A percentile compares a stretch with the other conserved stretches of the same genome.
These are phyloP conservation scores for Malurus elegans DNA, from an alignment of 2,113 vertebrate genomes.

Conservation along the genomic window DNA sequence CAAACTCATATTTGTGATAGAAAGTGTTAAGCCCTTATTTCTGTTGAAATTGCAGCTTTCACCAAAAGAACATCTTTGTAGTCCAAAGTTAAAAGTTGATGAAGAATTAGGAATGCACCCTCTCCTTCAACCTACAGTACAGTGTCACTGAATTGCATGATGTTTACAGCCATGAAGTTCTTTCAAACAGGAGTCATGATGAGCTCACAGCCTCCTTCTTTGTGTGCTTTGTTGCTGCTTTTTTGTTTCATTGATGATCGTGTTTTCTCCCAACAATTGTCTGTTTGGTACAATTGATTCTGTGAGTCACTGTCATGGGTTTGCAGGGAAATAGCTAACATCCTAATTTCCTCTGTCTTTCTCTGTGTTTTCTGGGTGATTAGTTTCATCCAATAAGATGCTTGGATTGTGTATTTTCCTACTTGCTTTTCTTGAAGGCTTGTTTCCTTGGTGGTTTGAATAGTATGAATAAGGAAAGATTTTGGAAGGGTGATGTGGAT, in stretches of 20 bases:
- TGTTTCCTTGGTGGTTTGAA: not conserved
- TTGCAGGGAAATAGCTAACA: not conserved
- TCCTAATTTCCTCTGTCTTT: not conserved
- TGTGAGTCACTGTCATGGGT: conserved; percentile 58
- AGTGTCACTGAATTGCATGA: not conserved
- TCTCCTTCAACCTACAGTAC: not conserved
- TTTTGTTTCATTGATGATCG: conserved; percentile 42
- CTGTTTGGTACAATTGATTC: conserved; percentile 40
- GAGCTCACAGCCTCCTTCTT: conserved; percentile 43
- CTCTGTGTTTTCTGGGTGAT: not conserved
- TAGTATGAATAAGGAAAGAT: not conserved
- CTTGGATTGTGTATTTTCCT: not conserved
- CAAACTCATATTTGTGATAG: not conserved
- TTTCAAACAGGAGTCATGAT: not conserved
- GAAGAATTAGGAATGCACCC: not conserved
- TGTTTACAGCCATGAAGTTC: conserved; percentile 45
- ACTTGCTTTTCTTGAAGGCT: not conserved
- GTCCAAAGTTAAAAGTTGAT: not conserved
- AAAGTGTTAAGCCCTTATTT: not conserved
- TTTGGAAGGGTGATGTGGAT: not conserved
- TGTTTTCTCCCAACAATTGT: conserved; percentile 37
- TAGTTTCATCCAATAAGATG: not conserved
- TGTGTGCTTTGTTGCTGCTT: conserved; percentile 49
- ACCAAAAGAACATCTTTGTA: not conserved
- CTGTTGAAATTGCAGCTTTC: not conserved